phyloP scores from a whole-genome alignment of 2,888 invertebrate species.

The Meliscaeva auricollis region DNA sequence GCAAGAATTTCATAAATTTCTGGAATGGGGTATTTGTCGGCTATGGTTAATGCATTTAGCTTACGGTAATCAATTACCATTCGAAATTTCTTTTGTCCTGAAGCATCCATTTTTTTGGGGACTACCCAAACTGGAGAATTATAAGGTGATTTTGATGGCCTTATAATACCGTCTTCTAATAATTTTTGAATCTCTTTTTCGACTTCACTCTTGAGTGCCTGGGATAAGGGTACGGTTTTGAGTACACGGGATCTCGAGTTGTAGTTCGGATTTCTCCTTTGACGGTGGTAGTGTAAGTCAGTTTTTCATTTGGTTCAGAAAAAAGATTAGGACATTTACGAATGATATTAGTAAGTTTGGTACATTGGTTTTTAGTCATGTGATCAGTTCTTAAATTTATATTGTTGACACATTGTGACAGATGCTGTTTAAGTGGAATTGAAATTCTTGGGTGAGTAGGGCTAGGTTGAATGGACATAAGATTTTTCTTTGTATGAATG shows the following conservation, averaged over 20 bases:
- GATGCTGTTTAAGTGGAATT: too few species aligned
- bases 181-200: constrained; percentile 36
- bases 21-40: not conserved
- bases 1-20: not conserved
- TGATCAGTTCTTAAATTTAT: constrained; percentile 6
- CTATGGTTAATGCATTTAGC: not conserved
- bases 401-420: constrained; percentile 5
- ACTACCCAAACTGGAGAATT: constrained; percentile 4
- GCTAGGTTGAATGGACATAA: not conserved
- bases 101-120: not conserved
- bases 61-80: not conserved
- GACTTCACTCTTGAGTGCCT: constrained; percentile 46
- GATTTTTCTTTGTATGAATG: not conserved
- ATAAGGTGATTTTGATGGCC: not conserved
- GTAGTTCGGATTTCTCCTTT: constrained; percentile 57
- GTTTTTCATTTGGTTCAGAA: constrained; percentile 48
- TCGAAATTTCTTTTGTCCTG: not conserved
- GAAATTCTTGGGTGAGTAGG: too few species aligned
- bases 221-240: constrained; percentile 57
- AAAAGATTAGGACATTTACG: constrained; percentile 22
- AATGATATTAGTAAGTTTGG: not conserved
- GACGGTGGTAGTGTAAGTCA: constrained; percentile 55
- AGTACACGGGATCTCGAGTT: constrained; percentile 43
- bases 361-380: not conserved
- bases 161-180: not conserved